Conservation (phyloP, 2,113 vertebrate genomes). For the Paramormyrops kingsleyae region DNA sequence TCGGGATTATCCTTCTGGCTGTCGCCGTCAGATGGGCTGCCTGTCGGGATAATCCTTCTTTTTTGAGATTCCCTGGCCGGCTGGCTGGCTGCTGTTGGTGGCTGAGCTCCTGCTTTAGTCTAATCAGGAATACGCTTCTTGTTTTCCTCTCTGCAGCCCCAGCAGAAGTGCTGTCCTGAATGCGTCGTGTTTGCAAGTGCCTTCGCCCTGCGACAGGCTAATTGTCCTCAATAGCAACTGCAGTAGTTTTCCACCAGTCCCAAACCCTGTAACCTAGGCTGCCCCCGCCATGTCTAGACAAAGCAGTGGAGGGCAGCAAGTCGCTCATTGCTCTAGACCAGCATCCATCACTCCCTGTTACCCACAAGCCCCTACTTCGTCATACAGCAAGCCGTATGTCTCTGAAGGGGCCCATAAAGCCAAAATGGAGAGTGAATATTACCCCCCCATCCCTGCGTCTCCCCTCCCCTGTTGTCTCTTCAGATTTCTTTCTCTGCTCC, state of each 20-base stretch:
- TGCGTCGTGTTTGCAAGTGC: neutral
- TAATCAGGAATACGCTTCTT: conserved; percentile 7
- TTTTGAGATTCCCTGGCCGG: neutral
- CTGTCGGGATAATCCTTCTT: no score
- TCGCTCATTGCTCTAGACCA: neutral
- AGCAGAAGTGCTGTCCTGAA: neutral
- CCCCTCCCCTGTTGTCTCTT: neutral
- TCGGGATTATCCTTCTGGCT: no score
- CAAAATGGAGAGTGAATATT: neutral
- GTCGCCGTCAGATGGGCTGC: no score
- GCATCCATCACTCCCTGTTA: neutral
- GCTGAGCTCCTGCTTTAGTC: neutral
- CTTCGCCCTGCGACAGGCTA: neutral
- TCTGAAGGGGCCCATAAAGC: neutral
- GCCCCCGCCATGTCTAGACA: neutral
- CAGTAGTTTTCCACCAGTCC: neutral
- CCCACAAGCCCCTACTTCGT: neutral
- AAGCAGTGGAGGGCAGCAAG: neutral
- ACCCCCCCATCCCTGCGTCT: no score
- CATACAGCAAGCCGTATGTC: neutral
- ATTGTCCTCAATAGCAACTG: neutral
- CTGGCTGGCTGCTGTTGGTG: neutral
- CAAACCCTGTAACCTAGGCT: neutral
- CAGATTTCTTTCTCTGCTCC: neutral
- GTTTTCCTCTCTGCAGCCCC: neutral